These are phyloP conservation scores for Vandiemenella viatica DNA, from an alignment of 2,888 invertebrate genomes.

Conservation along the genomic window DNA sequence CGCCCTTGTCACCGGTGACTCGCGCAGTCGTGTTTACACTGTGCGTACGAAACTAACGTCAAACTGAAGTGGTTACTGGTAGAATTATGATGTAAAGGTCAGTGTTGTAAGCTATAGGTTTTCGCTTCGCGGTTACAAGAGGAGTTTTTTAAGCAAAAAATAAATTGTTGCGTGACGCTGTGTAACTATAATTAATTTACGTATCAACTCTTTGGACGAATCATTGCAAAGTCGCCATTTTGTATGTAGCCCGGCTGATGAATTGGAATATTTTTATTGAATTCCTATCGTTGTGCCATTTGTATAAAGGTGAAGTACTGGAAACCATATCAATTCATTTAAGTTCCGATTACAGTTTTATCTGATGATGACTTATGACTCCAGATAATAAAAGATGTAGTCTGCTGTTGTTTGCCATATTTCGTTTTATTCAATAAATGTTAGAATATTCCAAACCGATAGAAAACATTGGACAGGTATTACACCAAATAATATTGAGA, in stretches of 20 bases:
- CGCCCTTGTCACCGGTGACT: slow-evolving; percentile 15
- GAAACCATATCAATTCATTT: too few species aligned
- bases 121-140: too few species aligned
- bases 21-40: slow-evolving; percentile 18
- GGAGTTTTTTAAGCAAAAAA: too few species aligned
- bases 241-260: slow-evolving; percentile 18
- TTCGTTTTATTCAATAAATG: too few species aligned
- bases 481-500: too few species aligned
- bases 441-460: too few species aligned
- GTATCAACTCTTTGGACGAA: slow-evolving; percentile 10
- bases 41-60: slow-evolving; percentile 16
- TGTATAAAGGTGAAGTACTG: not conserved
- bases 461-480: too few species aligned
- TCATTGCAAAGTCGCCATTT: slow-evolving; percentile 18
- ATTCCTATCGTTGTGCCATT: not conserved
- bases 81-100: slow-evolving; percentile 13
- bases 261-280: slow-evolving; percentile 10
- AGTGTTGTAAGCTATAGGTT: slow-evolving; percentile 2
- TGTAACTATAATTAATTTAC: not conserved
- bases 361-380: too few species aligned
- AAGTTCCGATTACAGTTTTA: too few species aligned
- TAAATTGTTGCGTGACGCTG: not conserved
- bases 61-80: slow-evolving; percentile 14
- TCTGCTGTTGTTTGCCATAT: too few species aligned
- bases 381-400: too few species aligned